Evolutionary conservation across 2,113 vertebrate species (phyloP), one percentile per base, ranked within the genome.

Genomic region (Periophthalmodon schlosseri): DNA sequence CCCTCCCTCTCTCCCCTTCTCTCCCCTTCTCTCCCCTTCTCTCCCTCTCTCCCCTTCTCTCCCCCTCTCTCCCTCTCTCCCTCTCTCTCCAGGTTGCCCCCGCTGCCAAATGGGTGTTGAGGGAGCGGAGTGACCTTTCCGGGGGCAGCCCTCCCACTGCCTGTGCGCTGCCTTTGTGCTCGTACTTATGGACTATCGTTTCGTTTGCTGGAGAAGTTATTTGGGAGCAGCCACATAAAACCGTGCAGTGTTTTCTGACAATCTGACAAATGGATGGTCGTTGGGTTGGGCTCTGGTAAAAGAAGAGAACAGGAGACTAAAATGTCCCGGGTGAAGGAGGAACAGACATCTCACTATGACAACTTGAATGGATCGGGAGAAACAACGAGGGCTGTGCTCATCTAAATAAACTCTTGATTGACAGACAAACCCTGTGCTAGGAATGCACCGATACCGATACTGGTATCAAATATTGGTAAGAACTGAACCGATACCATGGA

Each of bases 181-280:
- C 84, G 74, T 76, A 75, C 66, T 78, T 61, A 52, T 71, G 70
- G 77, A 81, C 71, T 79, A 72, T 82, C 91, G 88, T 92, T 91
- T 90, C 89, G 82, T 85, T 84, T 79, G 81, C 86, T 61, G 78
- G 74, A 70, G 75, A 77, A 87, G 83, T 90, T 93, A 91, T 89
- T 91, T 73, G 82, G 81, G 73, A 74, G 90, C 85, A 20, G 83
- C 66, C 52, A 52, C 39, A 86, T 76, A 79, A 90, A 79, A 78
- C 84, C 46, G 60, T 44, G 85, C 44, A 63, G 82, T 28, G 72
- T 6, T 52, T 81, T 69, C 79, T 92, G 92, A 92, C 92, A 91
- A 86, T 90, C 90, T 94, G 92, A 94, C 92, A 84, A 92, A 94
- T 94, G 57, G 85, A 86, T 86, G 78, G 77, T 69, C 76, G 46